Evolutionary conservation across 2,797 vertebrate species (phyloP), one percentile per base, ranked within the genome.

Genomic region (Sebastes dallii): DNA sequence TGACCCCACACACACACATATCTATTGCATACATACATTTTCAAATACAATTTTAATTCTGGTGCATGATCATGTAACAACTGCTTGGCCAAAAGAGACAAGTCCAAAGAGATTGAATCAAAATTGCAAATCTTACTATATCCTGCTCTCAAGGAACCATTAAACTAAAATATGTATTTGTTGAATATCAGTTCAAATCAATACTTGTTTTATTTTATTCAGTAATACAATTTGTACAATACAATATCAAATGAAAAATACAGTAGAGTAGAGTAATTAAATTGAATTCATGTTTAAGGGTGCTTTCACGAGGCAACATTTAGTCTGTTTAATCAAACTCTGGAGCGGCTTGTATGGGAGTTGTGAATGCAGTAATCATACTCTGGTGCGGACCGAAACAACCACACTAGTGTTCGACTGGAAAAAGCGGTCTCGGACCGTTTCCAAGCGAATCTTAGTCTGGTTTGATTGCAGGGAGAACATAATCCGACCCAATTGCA

Each of bases 111-210:
- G 58, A 73, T 22, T 36, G 8, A 34, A 74, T 74, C 39, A 52
- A 32, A 52, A 59, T 73, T 79, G 22, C 61, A 60, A 52, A 7
- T 73, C 25, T 61, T 5, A 5, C 27, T 14, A 16, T 64, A 29
- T 59, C 24, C 60, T 42, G 13, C 56, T 64, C 18, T 22, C 30
- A 77, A n/a, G 29, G 24, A 71, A 59, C 59, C 36, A 34, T 64
- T 70, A 20, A 66, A 39, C 24, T 69, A 58, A 82, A 73, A 64
- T 18, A 61, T 75, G n/a, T 30, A 78, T 70, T 20, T 29, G 34
- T 50, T 69, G 13, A 70, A 32, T 81, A 62, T 69, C 69, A 64
- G 46, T 50, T 46, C 1, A 25, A 78, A 76, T 62, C 42, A 72
- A 67, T 72, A 20, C 29, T 66, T 4, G 22, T 76, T 42, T 24